Conservation (phyloP, 2,113 vertebrate genomes). For the Laticauda laticaudata region DNA sequence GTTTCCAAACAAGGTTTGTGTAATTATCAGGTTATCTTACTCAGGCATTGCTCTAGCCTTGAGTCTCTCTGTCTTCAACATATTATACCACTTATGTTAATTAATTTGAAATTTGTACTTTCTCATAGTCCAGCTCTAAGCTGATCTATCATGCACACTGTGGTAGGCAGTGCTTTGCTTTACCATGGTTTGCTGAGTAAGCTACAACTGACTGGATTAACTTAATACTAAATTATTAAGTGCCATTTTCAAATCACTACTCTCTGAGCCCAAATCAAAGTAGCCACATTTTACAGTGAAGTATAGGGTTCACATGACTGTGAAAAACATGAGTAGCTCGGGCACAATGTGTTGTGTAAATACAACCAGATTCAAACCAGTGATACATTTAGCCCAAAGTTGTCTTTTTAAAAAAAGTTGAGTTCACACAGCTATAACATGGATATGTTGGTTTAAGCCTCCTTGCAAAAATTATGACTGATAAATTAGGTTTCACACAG, state of each 20-base stretch:
- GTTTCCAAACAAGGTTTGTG: neutral
- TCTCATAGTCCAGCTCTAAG: neutral
- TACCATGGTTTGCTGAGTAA: neutral
- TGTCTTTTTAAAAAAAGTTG: neutral
- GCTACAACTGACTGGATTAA: neutral
- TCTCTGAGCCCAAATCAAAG: neutral
- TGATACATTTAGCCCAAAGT: neutral
- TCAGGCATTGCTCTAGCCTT: conserved; percentile 31
- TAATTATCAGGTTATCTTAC: neutral
- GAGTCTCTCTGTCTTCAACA: conserved; percentile 34
- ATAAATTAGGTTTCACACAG: neutral
- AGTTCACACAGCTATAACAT: neutral
- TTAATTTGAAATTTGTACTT: no score
- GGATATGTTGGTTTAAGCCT: neutral
- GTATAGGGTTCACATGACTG: neutral
- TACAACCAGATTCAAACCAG: neutral
- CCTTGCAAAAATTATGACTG: neutral
- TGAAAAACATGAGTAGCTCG: neutral
- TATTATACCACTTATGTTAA: neutral
- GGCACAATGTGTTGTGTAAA: neutral
- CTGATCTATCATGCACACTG: neutral
- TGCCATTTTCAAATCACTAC: neutral
- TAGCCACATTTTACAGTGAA: neutral
- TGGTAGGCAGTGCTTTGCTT: neutral
- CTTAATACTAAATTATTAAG: neutral